phyloP scores from a whole-genome alignment of 2,113 vertebrate species.

The Noturus placidus region DNA sequence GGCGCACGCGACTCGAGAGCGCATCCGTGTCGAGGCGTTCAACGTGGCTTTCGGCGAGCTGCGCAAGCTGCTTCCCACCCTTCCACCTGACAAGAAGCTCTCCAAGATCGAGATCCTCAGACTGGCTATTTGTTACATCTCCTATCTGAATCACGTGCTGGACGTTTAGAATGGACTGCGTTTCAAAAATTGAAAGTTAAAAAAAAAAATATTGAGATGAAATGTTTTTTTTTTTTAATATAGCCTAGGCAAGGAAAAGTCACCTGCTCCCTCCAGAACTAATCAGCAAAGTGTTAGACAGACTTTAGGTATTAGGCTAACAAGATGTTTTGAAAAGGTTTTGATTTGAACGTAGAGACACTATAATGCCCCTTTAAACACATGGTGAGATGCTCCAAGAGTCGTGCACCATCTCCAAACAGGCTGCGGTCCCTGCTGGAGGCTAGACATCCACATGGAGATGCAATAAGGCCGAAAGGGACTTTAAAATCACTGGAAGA shows the following conservation, averaged over 20 bases:
- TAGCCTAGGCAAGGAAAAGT: background rate
- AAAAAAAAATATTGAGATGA: background rate
- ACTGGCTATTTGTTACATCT: slow-evolving; percentile 86
- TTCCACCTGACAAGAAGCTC: slow-evolving; percentile 83
- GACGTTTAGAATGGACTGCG: slow-evolving; percentile 74
- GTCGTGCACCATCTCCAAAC: slow-evolving; percentile 43
- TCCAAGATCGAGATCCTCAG: slow-evolving; percentile 84
- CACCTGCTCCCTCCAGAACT: slow-evolving; percentile 8
- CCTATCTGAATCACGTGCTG: slow-evolving; percentile 84
- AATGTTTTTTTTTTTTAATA: slow-evolving; percentile 15
- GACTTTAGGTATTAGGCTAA: slow-evolving; percentile 35
- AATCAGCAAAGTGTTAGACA: slow-evolving; percentile 36
- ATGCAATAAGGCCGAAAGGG: slow-evolving; percentile 40
- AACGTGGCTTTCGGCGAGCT: slow-evolving; percentile 78
- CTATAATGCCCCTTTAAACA: slow-evolving; percentile 22
- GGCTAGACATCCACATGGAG: slow-evolving; percentile 3
- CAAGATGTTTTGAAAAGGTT: background rate
- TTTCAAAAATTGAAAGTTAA: background rate
- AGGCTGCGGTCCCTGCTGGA: slow-evolving; percentile 38
- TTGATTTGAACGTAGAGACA: slow-evolving; percentile 27
- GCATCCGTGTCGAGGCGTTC: slow-evolving; percentile 79
- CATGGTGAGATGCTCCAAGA: slow-evolving; percentile 48
- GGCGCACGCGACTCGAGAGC: slow-evolving; percentile 71
- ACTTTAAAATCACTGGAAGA: slow-evolving; percentile 37
- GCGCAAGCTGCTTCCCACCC: slow-evolving; percentile 77